Evolutionary conservation across 2,888 invertebrate species (phyloP), one percentile per base, ranked within the genome.

Genomic region (Toxonevra muliebris): DNA sequence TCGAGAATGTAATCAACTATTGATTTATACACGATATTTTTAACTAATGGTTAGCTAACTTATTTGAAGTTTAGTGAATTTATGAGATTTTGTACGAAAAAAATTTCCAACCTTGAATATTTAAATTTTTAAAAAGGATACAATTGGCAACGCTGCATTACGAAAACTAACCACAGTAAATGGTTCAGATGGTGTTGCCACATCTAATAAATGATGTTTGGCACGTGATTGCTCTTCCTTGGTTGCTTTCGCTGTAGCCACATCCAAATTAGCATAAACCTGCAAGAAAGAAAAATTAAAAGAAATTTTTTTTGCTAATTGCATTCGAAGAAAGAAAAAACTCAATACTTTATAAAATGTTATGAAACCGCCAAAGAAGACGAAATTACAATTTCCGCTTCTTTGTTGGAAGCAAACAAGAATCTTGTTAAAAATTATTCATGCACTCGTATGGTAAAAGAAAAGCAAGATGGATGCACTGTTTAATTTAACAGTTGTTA

Each of bases 161-260:
- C 93, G 88, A 86, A 94, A 98, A 82, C 95, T 92, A 0, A 92
- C 88, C 2, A 98, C 96, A 8, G 92, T 94, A 84, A 90, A 96
- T 71, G 89, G 88, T 79, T 91, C 88, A 65, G 91, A 87, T 0
- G 98, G 96, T 75, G 94, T 91, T 66, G 96, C 86, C 69, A 95
- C 90, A 82, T 96, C 94, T 71, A 99, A 87, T 79, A 98, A 87
- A 82, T 99, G 97, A 86, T 99, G 99, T 1, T 88, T 90, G 0
- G 91, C 93, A 76, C 88, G 84, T 42, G 87, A 82, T 76, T 90
- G 90, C 82, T 99, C 98, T 74, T 91, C 91, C 20, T 80, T 82
- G 0, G 94, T 94, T 0, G 96, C 96, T 87, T 98, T 98, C 40
- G 98, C 98, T 0, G 97, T 97, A 75, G 95, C 91, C 77, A 98